These are phyloP conservation scores for Eupithecia subfuscata DNA, from an alignment of 2,888 invertebrate genomes.

Conservation along the genomic window DNA sequence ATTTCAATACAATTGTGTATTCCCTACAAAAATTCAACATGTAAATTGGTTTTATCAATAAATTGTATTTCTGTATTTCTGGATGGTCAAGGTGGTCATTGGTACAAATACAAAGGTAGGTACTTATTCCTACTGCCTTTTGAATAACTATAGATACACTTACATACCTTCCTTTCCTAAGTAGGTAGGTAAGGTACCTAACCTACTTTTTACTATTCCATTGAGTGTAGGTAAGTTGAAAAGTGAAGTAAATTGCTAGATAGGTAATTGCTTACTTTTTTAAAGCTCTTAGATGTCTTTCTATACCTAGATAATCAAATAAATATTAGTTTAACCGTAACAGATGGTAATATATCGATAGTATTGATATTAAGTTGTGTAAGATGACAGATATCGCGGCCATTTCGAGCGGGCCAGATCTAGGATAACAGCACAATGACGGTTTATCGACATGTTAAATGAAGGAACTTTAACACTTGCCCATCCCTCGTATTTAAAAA, in stretches of 20 bases:
- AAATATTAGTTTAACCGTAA: slow-evolving; percentile 38
- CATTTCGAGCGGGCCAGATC: slow-evolving; percentile 50
- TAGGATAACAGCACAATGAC: slow-evolving; percentile 44
- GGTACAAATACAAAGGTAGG: neutral
- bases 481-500: slow-evolving; percentile 21
- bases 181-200: no score
- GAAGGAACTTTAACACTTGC: slow-evolving; percentile 44
- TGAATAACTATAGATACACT: neutral
- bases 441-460: slow-evolving; percentile 47
- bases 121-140: neutral
- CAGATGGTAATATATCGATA: slow-evolving; percentile 70
- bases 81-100: no score
- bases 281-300: neutral
- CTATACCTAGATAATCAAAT: neutral
- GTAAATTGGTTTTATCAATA: no score
- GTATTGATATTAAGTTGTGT: slow-evolving; percentile 76
- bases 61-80: no score
- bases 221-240: neutral
- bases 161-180: no score
- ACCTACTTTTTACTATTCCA: neutral
- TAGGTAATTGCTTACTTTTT: neutral
- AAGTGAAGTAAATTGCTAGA: neutral
- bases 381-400: slow-evolving; percentile 64
- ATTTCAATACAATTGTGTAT: no score
- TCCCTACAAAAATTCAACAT: no score